Evolutionary conservation across 2,797 vertebrate genomes (phyloP), one percentile per base, ranked within the genome.

Genomic region (Propithecus deckenii): DNA sequence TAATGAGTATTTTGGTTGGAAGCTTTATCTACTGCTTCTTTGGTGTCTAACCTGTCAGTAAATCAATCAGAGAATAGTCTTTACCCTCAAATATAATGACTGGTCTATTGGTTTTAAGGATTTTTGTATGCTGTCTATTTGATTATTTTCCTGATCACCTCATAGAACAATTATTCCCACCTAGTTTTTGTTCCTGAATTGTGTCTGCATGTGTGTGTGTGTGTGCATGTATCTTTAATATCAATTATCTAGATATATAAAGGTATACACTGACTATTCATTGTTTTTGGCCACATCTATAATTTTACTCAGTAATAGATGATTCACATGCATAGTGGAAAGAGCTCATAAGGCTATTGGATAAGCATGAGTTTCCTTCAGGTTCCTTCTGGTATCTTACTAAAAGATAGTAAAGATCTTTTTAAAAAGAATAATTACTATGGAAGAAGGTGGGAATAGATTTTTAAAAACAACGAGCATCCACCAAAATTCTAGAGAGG

Each of bases 1-100:
- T 94, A 86, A n/a, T 78, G 83, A 87, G 32, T 65, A 78, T 92
- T 87, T 95, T 6, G 50, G 9, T 83, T 90, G 52, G 4, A 87
- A 81, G 6, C 35, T 65, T 6, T 46, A 15, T 65, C 6, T 35
- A 23, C 43, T 89, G 20, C 7, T 1, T 91, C 20, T 41, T 69
- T 93, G 23, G 4, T 87, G 1, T 87, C 35, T 74, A 46, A 94
- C 5, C 55, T 79, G 32, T 80, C 15, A 87, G 14, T 81, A 76
- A 59, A 38, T 95, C 23, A 48, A 32, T 9, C 50, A 87, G 2
- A 48, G 5, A 84, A 7, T 43, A 41, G 7, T 14, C 3, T 87
- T 74, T 89, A 65, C 5, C 14, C 23, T 91, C 23, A 63, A 43
- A 81, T 76, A 59, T 23, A 94, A 3, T 78, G 43, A 79, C 18